Conservation (phyloP, 2,888 invertebrate genomes). For the Platycheirus albimanus region DNA sequence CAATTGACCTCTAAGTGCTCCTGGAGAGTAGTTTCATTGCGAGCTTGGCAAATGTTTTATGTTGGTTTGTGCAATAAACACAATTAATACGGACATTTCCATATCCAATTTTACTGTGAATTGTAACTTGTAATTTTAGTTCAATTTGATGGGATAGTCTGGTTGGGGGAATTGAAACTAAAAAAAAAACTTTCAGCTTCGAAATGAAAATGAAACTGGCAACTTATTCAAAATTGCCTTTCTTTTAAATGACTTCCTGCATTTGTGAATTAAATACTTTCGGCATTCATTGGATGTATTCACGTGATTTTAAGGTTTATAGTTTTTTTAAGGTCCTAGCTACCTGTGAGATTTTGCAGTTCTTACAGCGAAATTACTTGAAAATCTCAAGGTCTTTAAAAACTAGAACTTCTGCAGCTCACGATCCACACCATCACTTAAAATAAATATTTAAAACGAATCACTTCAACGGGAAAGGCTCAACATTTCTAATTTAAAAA, state of each 20-base stretch:
- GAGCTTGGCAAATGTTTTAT: not conserved
- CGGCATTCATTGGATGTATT: too few species aligned
- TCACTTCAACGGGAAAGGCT: too few species aligned
- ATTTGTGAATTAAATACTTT: not conserved
- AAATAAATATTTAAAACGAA: too few species aligned
- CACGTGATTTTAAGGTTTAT: too few species aligned
- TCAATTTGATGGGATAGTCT: slow-evolving; percentile 29
- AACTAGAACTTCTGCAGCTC: too few species aligned
- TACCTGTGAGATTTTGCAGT: too few species aligned
- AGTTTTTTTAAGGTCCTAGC: too few species aligned
- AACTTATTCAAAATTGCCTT: slow-evolving; percentile 8
- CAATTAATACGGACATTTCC: slow-evolving; percentile 62
- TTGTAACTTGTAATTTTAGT: slow-evolving; percentile 53
- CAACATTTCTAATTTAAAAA: too few species aligned
- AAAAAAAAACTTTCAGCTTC: not conserved
- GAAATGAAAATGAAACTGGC: slow-evolving; percentile 24
- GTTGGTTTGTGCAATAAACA: slow-evolving; percentile 60
- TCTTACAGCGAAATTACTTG: too few species aligned
- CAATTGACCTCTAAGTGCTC: slow-evolving; percentile 69
- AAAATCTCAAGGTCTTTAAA: too few species aligned
- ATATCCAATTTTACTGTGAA: slow-evolving; percentile 53
- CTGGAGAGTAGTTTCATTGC: slow-evolving; percentile 36
- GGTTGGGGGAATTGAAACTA: not conserved
- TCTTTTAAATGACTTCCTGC: slow-evolving; percentile 53
- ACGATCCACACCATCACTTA: too few species aligned